These are phyloP conservation scores for Drosophila paramelanica DNA, from an alignment of 2,888 invertebrate species.

Conservation along the genomic window DNA sequence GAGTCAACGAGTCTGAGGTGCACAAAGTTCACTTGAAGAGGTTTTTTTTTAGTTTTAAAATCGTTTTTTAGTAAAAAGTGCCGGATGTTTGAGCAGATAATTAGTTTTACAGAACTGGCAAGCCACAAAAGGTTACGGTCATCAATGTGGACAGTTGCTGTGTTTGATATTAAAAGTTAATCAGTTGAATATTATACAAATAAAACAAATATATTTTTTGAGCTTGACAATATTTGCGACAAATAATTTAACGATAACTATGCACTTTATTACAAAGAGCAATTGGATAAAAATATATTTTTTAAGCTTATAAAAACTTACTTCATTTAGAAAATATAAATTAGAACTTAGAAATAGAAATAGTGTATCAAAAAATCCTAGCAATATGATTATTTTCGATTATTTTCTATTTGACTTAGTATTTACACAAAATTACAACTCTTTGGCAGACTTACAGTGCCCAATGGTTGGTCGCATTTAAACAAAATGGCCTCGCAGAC, in stretches of 20 bases:
- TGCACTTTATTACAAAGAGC: too few species aligned
- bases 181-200: too few species aligned
- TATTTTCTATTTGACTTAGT: too few species aligned
- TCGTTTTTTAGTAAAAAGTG: slow-evolving; percentile 25
- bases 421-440: background rate
- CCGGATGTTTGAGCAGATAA: slow-evolving; percentile 63
- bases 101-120: slow-evolving; percentile 47
- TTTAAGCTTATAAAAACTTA: too few species aligned
- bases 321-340: too few species aligned
- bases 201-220: too few species aligned
- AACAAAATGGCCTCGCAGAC: slow-evolving; percentile 61
- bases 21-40: slow-evolving; percentile 58
- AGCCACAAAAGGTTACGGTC: slow-evolving; percentile 18
- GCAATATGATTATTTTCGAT: too few species aligned
- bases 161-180: background rate
- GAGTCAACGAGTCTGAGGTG: slow-evolving; percentile 60
- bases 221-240: too few species aligned
- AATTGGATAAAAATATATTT: too few species aligned
- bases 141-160: slow-evolving; percentile 18
- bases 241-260: too few species aligned
- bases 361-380: too few species aligned
- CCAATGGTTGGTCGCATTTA: slow-evolving; percentile 39
- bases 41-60: slow-evolving; percentile 23
- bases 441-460: background rate
- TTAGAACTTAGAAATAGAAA: too few species aligned